Conservation (phyloP, 1,140 invertebrate species). For the Pachyrhynchus sulphureomaculatus region DNA sequence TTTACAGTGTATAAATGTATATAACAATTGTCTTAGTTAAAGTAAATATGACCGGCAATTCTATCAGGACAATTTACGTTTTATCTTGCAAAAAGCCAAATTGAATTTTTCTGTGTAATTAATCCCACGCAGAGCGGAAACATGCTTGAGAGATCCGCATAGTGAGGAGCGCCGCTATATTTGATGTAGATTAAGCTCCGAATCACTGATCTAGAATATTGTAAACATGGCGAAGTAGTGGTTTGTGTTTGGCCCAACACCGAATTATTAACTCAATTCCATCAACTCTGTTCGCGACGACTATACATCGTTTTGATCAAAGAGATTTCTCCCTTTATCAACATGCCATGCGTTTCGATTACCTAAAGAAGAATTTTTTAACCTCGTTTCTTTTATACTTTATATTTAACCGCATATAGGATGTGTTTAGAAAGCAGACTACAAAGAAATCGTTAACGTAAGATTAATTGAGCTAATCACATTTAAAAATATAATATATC, state of each 20-base stretch:
- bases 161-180: constrained; percentile 22
- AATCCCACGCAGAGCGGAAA: not conserved
- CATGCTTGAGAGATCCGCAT: not conserved
- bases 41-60: too few species aligned
- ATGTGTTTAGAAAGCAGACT: too few species aligned
- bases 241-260: constrained; percentile 42
- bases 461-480: too few species aligned
- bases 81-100: too few species aligned
- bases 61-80: too few species aligned
- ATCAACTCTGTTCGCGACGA: constrained; percentile 43
- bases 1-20: too few species aligned
- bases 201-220: constrained; percentile 48
- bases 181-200: constrained; percentile 43
- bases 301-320: constrained; percentile 21
- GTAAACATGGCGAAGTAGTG: constrained; percentile 44
- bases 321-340: constrained; percentile 1
- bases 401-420: too few species aligned
- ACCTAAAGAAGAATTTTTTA: constrained; percentile 12
- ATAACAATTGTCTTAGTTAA: too few species aligned
- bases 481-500: too few species aligned
- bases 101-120: constrained; percentile 25
- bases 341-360: constrained; percentile 37
- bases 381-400: too few species aligned
- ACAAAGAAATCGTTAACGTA: too few species aligned
- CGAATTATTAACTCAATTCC: constrained; percentile 47